Evolutionary conservation across 2,888 invertebrate species (phyloP).

Genomic region (Nasonovia ribisnigri): DNA sequence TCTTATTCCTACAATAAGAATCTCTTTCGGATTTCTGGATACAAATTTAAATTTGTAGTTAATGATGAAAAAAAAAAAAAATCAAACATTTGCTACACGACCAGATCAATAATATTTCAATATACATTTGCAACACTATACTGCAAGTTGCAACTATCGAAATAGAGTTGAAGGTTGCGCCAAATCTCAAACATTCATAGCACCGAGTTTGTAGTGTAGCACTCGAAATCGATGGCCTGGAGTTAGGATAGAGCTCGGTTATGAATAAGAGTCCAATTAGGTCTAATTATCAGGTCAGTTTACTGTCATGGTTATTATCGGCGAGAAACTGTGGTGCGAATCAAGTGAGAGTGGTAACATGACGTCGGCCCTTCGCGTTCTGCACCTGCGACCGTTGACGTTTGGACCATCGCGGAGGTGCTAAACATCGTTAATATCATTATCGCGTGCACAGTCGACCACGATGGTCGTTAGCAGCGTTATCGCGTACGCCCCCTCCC

Average conservation of each 20-base stretch:
- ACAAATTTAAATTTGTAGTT: not conserved
- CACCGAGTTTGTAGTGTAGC: not conserved
- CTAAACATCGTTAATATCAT: conserved; percentile 19
- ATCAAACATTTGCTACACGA: not conserved
- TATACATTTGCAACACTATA: not conserved
- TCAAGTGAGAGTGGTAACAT: not conserved
- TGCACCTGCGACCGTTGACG: not conserved
- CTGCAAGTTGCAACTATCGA: not conserved
- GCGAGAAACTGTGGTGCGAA: not conserved
- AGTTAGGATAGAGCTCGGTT: not conserved
- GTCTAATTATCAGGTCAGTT: not conserved
- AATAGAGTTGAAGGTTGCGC: not conserved
- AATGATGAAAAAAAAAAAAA: not conserved
- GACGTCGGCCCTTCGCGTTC: not conserved
- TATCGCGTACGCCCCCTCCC: not conserved
- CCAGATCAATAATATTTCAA: not conserved
- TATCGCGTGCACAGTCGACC: not conserved
- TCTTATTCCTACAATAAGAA: not conserved
- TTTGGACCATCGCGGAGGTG: not conserved
- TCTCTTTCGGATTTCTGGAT: not conserved
- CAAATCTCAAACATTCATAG: not conserved
- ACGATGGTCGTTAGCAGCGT: conserved; percentile 32
- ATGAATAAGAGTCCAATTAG: not conserved
- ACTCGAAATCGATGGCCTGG: not conserved
- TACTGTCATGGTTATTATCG: not conserved